Evolutionary conservation across 2,113 vertebrate genomes (phyloP).

Genomic region (Bambusicola thoracicus): DNA sequence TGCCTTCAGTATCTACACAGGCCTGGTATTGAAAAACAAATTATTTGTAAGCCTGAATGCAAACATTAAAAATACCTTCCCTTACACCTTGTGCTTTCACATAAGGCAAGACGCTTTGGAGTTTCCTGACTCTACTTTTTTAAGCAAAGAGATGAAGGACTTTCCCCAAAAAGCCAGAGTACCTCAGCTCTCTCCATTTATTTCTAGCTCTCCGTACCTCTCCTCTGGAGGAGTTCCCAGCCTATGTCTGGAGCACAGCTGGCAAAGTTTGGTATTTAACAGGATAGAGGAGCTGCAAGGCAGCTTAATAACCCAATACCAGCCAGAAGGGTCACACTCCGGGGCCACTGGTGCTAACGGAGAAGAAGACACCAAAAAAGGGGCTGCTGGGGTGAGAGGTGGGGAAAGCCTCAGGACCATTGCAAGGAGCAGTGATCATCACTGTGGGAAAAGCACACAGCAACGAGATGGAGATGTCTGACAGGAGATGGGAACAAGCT

Average conservation of each 20-base stretch:
- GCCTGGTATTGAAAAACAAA: not conserved
- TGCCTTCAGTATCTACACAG: not conserved
- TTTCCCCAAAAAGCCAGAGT: not conserved
- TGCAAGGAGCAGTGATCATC: not conserved
- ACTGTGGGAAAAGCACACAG: not conserved
- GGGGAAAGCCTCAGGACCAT: not conserved
- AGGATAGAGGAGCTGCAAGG: not conserved
- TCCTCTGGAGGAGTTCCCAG: not conserved
- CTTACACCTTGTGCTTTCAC: not conserved
- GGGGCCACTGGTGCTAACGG: not conserved
- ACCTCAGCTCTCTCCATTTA: not conserved
- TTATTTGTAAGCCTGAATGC: not conserved
- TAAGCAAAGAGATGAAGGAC: not conserved
- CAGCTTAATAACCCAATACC: not conserved
- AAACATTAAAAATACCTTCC: not conserved
- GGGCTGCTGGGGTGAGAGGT: not conserved
- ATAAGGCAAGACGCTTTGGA: not conserved
- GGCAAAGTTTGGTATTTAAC: not conserved
- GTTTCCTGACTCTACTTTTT: not conserved
- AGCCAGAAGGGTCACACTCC: not conserved
- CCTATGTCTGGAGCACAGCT: fast-evolving
- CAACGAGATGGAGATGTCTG: not conserved
- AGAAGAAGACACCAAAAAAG: not conserved
- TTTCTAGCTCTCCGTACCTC: not conserved
- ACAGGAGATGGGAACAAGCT: not conserved